phyloP scores from a whole-genome alignment of 2,113 vertebrate genomes.

The Trichomycterus rosablanca region DNA sequence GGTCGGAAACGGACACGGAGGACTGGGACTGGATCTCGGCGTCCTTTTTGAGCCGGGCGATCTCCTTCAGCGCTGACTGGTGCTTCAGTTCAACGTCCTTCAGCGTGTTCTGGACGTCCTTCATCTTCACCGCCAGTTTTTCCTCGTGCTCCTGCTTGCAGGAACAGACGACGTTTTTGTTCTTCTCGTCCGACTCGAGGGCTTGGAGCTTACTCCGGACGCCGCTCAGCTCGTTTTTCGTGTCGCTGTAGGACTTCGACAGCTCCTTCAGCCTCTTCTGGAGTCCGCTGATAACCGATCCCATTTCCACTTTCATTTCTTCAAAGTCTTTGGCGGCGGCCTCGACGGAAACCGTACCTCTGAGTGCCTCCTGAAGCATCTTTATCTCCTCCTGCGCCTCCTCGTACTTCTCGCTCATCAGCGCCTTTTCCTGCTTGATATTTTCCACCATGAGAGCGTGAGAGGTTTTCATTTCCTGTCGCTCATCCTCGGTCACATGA shows the following conservation, averaged over 20 bases:
- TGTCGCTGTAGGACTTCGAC: conserved; percentile 85
- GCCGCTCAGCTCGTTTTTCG: conserved; percentile 76
- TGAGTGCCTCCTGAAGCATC: conserved; percentile 79
- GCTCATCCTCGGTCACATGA: conserved; percentile 63
- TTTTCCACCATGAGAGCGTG: conserved; percentile 71
- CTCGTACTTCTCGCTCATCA: conserved; percentile 76
- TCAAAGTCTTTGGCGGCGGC: conserved; percentile 74
- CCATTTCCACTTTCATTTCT: conserved; percentile 75
- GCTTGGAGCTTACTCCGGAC: conserved; percentile 64
- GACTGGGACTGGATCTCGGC: conserved; percentile 78
- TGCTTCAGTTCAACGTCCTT: conserved; percentile 72
- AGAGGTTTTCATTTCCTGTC: conserved; percentile 69
- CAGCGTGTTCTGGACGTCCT: conserved; percentile 62
- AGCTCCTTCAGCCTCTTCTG: conserved; percentile 83
- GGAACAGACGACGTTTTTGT: conserved; percentile 48
- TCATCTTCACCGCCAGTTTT: conserved; percentile 49
- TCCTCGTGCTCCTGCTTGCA: conserved; percentile 70
- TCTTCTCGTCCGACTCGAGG: conserved; percentile 43
- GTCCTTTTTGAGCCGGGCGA: conserved; percentile 71
- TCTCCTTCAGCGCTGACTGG: conserved; percentile 67
- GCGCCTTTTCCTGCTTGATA: conserved; percentile 73
- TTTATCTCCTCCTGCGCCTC: conserved; percentile 87
- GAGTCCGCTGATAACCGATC: conserved; percentile 75
- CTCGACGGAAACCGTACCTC: conserved; percentile 70
- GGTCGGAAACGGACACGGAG: conserved; percentile 76